phyloP scores from a whole-genome alignment of 92 coral and sea anemone species.

The Pocillopora grandis region DNA sequence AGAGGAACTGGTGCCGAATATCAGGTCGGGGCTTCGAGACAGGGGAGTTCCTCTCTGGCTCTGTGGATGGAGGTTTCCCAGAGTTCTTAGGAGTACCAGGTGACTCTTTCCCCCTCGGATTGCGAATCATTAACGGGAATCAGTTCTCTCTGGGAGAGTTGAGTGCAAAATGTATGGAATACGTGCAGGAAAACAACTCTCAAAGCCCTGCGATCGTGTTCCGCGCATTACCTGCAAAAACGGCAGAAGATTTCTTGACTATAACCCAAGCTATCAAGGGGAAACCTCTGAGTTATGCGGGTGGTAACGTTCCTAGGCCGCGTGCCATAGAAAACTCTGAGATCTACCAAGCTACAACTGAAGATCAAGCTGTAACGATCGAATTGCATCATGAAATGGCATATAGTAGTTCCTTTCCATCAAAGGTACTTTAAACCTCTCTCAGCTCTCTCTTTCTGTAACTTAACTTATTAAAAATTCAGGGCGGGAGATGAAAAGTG shows the following conservation, averaged over 20 bases:
- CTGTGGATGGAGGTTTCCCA: slow-evolving; percentile 48
- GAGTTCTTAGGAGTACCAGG: slow-evolving; percentile 58
- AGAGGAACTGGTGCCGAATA: too few relatives aligned
- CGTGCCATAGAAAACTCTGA: slow-evolving; percentile 12
- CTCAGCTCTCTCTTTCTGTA: too few relatives aligned
- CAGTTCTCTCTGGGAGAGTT: slow-evolving; percentile 5
- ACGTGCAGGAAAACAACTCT: slow-evolving; percentile 30
- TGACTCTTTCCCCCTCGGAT: neutral
- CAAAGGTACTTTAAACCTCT: slow-evolving; percentile 18
- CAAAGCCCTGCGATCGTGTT: slow-evolving; percentile 48
- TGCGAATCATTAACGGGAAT: neutral
- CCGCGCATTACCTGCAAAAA: slow-evolving; percentile 46
- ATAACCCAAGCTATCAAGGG: slow-evolving; percentile 29
- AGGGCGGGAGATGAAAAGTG: too few relatives aligned
- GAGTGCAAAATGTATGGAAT: slow-evolving; percentile 12
- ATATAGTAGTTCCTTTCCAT: slow-evolving; percentile 12
- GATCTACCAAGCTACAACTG: slow-evolving; percentile 22
- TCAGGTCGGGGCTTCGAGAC: too few relatives aligned
- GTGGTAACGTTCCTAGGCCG: slow-evolving; percentile 39
- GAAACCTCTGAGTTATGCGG: slow-evolving; percentile 24
- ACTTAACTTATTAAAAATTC: too few relatives aligned
- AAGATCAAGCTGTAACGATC: slow-evolving; percentile 39
- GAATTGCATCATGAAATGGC: slow-evolving; percentile 65
- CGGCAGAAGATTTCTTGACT: slow-evolving; percentile 39
- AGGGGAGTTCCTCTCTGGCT: slow-evolving; percentile 31